A percentile compares a stretch with the other conserved stretches of the same genome.
phyloP scores from a whole-genome alignment of 2,797 vertebrate genomes.

The Cyclura pinguis region DNA sequence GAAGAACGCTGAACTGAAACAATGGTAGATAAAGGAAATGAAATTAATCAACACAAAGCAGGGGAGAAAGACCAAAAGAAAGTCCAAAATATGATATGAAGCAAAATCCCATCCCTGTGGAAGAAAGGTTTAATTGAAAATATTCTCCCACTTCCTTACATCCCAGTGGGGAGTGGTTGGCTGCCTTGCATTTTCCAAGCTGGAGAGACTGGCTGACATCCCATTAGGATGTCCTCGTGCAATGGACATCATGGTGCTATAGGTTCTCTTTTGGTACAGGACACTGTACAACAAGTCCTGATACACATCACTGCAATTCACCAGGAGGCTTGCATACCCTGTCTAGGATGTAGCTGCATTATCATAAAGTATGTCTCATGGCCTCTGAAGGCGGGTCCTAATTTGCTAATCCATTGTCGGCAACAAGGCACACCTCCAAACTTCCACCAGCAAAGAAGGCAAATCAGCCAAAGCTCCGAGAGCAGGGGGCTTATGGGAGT shows the following conservation, averaged over 20 bases:
- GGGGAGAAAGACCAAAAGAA: conserved; percentile 45
- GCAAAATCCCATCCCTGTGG: conserved; percentile 50
- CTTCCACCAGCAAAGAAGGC: conserved; percentile 6
- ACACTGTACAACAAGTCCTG: no score
- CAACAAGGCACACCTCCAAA: neutral
- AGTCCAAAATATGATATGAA: conserved; percentile 47
- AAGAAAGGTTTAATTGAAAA: conserved; percentile 32
- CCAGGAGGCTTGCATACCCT: no score
- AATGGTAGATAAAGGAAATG: neutral
- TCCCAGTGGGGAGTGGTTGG: conserved; percentile 57
- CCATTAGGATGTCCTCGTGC: no score
- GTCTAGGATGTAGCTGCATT: no score
- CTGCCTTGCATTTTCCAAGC: conserved; percentile 44
- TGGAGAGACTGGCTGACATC: conserved; percentile 42
- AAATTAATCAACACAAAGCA: conserved; percentile 25
- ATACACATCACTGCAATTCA: no score
- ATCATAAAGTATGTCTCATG: no score
- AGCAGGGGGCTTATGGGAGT: conserved; percentile 25
- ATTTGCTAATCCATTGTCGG: neutral
- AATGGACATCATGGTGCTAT: no score
- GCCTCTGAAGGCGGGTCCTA: no score
- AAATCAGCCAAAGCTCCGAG: neutral
- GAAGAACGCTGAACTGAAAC: conserved; percentile 49
- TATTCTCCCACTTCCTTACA: neutral
- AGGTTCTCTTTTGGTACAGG: no score